phyloP scores from a whole-genome alignment of 1,140 invertebrate species.

The Paramacrobiotus metropolitanus region DNA sequence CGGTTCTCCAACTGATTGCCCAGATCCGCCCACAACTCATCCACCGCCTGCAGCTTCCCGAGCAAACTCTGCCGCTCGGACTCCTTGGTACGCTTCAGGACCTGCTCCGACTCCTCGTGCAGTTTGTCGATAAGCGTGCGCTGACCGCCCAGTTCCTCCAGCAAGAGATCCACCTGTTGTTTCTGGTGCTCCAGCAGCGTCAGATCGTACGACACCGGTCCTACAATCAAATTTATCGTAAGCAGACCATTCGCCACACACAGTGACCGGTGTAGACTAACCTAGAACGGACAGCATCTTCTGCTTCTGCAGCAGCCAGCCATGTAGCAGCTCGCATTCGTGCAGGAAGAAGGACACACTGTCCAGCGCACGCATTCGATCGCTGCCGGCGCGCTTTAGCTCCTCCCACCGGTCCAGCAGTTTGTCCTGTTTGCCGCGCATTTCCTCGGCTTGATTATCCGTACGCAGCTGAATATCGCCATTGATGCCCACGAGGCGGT shows the following conservation, averaged over 20 bases:
- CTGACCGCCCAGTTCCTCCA: conserved; percentile 4
- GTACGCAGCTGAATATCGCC: conserved; percentile 2
- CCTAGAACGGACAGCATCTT: conserved; percentile 74
- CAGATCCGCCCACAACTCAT: conserved; percentile 48
- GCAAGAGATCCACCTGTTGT: conserved; percentile 34
- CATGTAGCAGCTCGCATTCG: conserved; percentile 52
- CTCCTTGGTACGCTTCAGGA: neutral
- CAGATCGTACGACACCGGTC: conserved; percentile 71
- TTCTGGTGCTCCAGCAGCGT: conserved; percentile 80
- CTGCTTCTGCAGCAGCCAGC: conserved; percentile 73
- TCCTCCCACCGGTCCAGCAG: conserved; percentile 52
- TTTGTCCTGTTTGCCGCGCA: conserved; percentile 14
- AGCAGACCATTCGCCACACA: neutral
- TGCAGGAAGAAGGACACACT: conserved; percentile 77
- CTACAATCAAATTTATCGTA: too few relatives aligned
- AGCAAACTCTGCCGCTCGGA: neutral
- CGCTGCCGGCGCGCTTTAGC: conserved; percentile 58
- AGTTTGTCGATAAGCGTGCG: neutral
- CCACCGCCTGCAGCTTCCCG: conserved; percentile 28
- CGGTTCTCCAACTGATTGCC: conserved; percentile 50
- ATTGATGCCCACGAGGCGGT: neutral
- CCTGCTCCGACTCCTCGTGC: neutral
- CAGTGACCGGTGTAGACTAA: conserved; percentile 17
- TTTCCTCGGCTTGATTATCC: neutral
- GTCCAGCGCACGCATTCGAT: conserved; percentile 53